Base-by-base conservation (phyloP, 2,797 vertebrate species). In the Protonibea diacanthus region DNA sequence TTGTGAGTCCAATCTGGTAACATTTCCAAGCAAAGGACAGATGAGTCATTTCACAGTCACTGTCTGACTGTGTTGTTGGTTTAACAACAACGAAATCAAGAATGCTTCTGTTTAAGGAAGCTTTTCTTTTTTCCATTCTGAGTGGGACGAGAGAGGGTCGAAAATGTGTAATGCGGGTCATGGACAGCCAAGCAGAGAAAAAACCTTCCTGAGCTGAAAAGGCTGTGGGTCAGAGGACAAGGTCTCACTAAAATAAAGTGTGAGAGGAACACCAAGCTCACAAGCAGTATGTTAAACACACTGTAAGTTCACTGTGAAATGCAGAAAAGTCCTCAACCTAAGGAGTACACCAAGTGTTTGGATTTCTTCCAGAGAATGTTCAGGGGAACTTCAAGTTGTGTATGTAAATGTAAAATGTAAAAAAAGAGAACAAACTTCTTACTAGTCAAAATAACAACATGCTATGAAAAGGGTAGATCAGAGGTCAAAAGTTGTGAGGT, bases 181-280 rank as follows among this genome's bases (percentile, higher is more conserved):
- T 11, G 74, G 68, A 63, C 68, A 69, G 27, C 21, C 21, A 57
- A 52, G 44, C 47, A 5, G 18, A 75, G 64, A 59, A 18, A 65
- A 80, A 62, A 49, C 53, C 60, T 64, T 52, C 23, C 49, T 42
- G 51, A 77, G 6, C 40, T 25, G 40, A 64, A 42, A 57, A 20
- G 55, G 48, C 44, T 52, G 71, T 44, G 51, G 53, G 67, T 79
- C 63, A 70, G 44, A 68, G 71, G 72, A 74, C 14, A 5, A 25
- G 6, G 29, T 44, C 23, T 73, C 33, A 15, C n/a, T 23, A 12
- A 69, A 82, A 55, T 48, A 44, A 71, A 75, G 40, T 60, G 48
- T 79, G 67, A 65, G 75, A 65, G 62, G 29, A 82, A 61, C 15
- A 18, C 27, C 23, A 4, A 73, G 42, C 51, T 53, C 55, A 4